Evolutionary conservation across 2,888 invertebrate genomes (phyloP).

Genomic region (Vannuccia rotundouncinata): DNA sequence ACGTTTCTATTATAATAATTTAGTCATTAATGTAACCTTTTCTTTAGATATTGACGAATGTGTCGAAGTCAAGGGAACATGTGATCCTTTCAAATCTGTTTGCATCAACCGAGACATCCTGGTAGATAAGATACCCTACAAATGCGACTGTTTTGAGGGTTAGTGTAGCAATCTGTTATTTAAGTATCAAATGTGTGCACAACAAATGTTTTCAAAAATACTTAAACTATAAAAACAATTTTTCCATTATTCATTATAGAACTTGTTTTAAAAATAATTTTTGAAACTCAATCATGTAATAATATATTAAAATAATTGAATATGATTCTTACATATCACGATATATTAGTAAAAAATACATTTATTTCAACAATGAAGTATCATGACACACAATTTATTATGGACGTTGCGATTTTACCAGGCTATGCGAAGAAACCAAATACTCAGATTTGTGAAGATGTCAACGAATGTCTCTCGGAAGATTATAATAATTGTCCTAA

Average conservation of each 20-base stretch:
- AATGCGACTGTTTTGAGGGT: constrained; percentile 2
- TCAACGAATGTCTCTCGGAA: constrained; percentile 33
- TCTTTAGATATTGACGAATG: constrained; percentile 28
- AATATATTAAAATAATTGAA: too few species aligned
- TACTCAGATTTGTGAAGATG: constrained; percentile 35
- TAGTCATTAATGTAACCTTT: background rate
- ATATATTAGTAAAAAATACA: background rate
- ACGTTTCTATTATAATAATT: constrained; percentile 6
- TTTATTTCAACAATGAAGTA: background rate
- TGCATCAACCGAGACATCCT: constrained; percentile 22
- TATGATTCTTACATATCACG: too few species aligned
- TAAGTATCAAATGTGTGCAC: background rate
- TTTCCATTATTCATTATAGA: too few species aligned
- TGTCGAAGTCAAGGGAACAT: background rate
- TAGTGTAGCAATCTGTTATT: background rate
- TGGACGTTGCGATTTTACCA: background rate
- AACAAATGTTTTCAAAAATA: too few species aligned
- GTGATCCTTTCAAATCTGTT: background rate
- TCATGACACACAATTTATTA: too few species aligned
- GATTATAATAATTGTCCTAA: background rate
- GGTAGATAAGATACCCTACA: background rate
- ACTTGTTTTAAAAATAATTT: background rate
- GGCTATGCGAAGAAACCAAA: constrained; percentile 35
- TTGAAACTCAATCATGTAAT: background rate
- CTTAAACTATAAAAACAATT: too few species aligned